Evolutionary conservation across 2,888 invertebrate genomes (phyloP).

Genomic region (Venustoraphidia nigricollis): DNA sequence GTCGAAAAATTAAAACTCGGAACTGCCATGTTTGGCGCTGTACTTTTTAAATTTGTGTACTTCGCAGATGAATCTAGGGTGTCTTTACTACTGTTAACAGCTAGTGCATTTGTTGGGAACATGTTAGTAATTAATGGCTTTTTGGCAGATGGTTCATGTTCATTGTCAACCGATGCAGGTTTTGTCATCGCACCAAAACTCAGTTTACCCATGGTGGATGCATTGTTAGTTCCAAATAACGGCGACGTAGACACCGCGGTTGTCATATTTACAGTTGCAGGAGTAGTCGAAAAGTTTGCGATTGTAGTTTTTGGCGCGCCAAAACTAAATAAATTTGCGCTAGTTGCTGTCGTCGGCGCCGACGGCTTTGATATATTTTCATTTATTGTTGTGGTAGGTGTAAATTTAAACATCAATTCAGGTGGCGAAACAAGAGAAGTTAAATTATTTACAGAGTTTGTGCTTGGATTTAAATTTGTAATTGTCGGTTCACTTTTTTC

Average conservation of each 20-base stretch:
- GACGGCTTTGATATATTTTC: neutral
- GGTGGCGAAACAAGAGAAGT: neutral
- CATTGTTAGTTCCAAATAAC: neutral
- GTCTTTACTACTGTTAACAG: too few species aligned
- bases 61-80: too few species aligned
- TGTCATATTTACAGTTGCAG: neutral
- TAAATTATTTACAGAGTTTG: neutral
- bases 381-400: neutral
- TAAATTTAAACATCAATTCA: neutral
- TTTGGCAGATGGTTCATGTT: neutral
- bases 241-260: constrained; percentile 1
- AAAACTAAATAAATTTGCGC: constrained; percentile 6
- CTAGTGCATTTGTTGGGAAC: too few species aligned
- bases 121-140: neutral
- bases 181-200: constrained; percentile 1
- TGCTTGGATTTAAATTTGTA: neutral
- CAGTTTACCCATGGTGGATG: neutral
- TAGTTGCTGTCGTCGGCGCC: constrained; percentile 7
- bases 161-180: neutral
- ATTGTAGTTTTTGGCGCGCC: constrained; percentile 8
- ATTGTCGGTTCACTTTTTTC: neutral
- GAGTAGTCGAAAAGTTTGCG: constrained; percentile 8
- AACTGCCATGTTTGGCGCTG: too few species aligned
- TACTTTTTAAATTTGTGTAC: too few species aligned
- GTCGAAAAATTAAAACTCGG: too few species aligned